Evolutionary conservation across 2,888 invertebrate genomes (phyloP).

Genomic region (Brenthis daphne): DNA sequence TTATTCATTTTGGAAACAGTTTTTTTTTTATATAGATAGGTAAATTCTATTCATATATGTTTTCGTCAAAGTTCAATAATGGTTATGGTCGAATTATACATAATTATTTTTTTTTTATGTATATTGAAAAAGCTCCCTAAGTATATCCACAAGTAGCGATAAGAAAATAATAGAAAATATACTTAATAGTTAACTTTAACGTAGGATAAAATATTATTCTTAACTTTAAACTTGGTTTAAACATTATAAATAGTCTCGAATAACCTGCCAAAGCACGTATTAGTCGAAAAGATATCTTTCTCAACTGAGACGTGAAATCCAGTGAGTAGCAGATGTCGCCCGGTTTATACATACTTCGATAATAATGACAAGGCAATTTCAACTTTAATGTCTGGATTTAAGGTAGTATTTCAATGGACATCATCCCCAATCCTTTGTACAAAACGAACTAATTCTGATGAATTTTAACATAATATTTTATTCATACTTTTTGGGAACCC

Average conservation of each 20-base stretch:
- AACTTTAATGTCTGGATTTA: background rate
- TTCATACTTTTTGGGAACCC: background rate
- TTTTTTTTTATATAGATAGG: no score
- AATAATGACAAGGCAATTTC: background rate
- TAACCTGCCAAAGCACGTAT: background rate
- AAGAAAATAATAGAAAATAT: no score
- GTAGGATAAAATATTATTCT: no score
- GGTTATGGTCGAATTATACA: no score
- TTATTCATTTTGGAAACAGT: no score
- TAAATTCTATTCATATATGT: no score
- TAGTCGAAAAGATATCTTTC: constrained; percentile 17
- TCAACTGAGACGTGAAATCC: constrained; percentile 15
- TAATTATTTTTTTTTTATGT: no score
- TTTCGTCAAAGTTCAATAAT: no score
- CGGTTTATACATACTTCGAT: constrained; percentile 5
- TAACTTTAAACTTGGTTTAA: no score
- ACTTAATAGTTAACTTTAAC: no score
- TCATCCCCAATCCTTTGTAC: background rate
- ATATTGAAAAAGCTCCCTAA: no score
- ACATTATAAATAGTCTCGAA: background rate
- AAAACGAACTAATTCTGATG: background rate
- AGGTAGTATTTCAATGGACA: background rate
- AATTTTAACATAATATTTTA: background rate
- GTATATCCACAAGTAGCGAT: no score
- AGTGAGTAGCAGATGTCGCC: constrained; percentile 1